phyloP scores from a whole-genome alignment of 2,888 invertebrate species.

The Tinea semifulvella region DNA sequence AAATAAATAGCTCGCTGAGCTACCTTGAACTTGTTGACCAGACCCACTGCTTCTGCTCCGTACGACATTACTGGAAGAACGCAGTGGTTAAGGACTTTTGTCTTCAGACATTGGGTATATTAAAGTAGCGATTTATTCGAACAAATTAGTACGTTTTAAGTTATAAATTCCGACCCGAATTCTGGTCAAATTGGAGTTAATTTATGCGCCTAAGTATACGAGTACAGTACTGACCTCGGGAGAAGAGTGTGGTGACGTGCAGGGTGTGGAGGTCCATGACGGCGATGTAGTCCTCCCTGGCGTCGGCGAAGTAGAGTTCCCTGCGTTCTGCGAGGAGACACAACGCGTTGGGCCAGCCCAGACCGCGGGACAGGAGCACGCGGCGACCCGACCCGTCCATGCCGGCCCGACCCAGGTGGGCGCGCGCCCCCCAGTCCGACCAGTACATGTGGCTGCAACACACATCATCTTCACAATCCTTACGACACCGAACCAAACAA shows the following conservation, averaged over 20 bases:
- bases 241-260: slow-evolving; percentile 74
- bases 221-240: slow-evolving; percentile 54
- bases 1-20: too few species aligned
- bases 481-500: slow-evolving; percentile 29
- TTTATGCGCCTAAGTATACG: too few species aligned
- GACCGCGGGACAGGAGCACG: slow-evolving; percentile 72
- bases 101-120: too few species aligned
- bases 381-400: slow-evolving; percentile 80
- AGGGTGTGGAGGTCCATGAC: slow-evolving; percentile 83
- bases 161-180: too few species aligned
- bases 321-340: slow-evolving; percentile 76
- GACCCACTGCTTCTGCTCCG: too few species aligned
- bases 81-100: too few species aligned
- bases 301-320: slow-evolving; percentile 90
- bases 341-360: slow-evolving; percentile 90
- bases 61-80: too few species aligned
- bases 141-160: too few species aligned
- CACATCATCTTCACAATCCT: too few species aligned
- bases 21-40: too few species aligned
- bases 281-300: slow-evolving; percentile 86
- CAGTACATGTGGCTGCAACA: slow-evolving; percentile 77
- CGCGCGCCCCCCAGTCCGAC: slow-evolving; percentile 87
- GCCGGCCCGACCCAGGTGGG: slow-evolving; percentile 85
- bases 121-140: too few species aligned
- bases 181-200: too few species aligned